These are phyloP conservation scores for Umimayanthus chanpuru DNA, from an alignment of 92 coral and sea anemone genomes.

Conservation along the genomic window DNA sequence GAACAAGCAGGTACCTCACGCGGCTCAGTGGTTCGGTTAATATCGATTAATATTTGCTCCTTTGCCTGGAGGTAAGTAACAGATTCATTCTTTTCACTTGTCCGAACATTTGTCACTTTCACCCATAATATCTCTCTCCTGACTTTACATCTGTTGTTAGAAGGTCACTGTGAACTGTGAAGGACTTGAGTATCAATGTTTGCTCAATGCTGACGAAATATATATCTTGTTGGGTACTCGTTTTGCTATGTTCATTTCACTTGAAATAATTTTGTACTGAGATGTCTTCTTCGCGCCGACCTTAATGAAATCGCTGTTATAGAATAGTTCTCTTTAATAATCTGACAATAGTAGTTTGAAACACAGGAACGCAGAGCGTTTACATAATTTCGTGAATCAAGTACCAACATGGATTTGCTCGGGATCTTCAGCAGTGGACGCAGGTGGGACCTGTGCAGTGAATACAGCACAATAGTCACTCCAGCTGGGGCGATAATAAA, in stretches of 20 bases:
- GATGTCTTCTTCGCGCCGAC: not conserved
- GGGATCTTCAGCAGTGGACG: not conserved
- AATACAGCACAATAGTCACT: conserved; percentile 11
- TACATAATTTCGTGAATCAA: not conserved
- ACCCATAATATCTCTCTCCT: not conserved
- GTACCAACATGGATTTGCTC: not conserved
- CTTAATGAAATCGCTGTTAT: not conserved
- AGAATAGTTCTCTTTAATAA: not conserved
- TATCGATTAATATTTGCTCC: not conserved
- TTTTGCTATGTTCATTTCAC: not conserved
- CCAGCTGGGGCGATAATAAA: conserved; percentile 1
- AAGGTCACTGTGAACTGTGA: not conserved
- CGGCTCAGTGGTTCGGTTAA: conserved; percentile 12
- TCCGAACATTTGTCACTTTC: not conserved
- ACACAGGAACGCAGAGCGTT: not conserved
- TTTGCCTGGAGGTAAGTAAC: conserved; percentile 26
- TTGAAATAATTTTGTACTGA: not conserved
- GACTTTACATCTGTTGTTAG: not conserved
- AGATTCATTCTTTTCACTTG: not conserved
- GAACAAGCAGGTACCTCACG: conserved; percentile 12
- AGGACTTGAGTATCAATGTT: not conserved
- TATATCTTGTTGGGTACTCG: not conserved
- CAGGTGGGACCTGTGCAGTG: conserved; percentile 9
- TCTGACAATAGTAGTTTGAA: not conserved
- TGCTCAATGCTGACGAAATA: not conserved